Conservation (phyloP, 2,797 vertebrate genomes). For the Ceyx erithaca region DNA sequence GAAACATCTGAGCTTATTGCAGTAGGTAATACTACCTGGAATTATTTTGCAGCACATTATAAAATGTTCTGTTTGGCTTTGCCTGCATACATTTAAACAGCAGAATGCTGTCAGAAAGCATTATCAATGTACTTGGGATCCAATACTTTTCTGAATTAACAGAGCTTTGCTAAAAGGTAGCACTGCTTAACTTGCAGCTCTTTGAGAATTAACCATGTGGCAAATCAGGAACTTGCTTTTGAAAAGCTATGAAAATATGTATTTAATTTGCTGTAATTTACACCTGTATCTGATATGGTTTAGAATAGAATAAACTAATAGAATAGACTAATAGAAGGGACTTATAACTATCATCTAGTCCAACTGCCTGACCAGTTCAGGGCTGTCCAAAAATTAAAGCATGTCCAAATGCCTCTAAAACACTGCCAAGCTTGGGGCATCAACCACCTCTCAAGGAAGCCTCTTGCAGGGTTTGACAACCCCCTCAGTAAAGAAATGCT, state of each 20-base stretch:
- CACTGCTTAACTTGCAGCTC: background rate
- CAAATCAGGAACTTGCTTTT: background rate
- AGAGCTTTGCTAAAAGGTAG: background rate
- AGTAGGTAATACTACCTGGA: background rate
- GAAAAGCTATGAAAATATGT: background rate
- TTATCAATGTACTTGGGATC: background rate
- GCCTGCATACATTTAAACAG: background rate
- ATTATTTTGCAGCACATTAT: background rate
- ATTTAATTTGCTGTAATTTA: background rate
- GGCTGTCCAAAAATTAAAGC: background rate
- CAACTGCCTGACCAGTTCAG: background rate
- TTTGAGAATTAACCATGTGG: background rate
- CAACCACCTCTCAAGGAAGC: background rate
- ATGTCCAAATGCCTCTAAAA: background rate
- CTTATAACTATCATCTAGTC: background rate
- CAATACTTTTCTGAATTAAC: background rate
- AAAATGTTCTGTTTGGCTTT: background rate
- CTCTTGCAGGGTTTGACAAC: background rate
- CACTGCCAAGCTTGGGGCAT: background rate
- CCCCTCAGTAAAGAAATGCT: background rate
- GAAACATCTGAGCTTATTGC: background rate
- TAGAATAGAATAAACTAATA: background rate
- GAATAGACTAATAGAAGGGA: background rate
- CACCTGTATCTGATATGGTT: background rate
- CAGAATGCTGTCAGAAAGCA: background rate